Evolutionary conservation across 2,113 vertebrate species (phyloP).

Genomic region (Cinclus mexicanus): DNA sequence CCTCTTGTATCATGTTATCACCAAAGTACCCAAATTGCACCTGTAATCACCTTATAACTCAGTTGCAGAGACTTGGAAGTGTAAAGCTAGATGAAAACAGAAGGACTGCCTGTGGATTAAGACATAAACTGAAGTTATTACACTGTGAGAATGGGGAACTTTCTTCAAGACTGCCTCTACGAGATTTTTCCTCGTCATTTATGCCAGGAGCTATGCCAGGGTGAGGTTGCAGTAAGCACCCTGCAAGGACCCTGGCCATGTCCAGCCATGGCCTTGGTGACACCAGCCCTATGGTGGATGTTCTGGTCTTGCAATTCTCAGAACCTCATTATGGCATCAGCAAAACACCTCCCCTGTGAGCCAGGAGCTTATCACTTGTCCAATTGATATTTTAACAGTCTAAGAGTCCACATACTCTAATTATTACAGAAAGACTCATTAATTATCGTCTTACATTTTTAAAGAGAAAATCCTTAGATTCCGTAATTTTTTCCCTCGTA

Average conservation of each 20-base stretch:
- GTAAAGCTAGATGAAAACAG: not conserved
- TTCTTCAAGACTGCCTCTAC: not conserved
- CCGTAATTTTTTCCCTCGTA: not conserved
- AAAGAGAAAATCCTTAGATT: not conserved
- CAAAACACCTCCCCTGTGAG: not conserved
- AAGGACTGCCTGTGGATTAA: not conserved
- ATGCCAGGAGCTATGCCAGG: not conserved
- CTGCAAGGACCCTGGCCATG: accelerated
- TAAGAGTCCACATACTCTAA: not conserved
- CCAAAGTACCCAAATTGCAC: not conserved
- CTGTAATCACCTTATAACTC: not conserved
- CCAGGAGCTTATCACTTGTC: not conserved
- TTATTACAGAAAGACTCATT: not conserved
- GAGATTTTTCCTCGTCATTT: not conserved
- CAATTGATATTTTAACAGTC: not conserved
- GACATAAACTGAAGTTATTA: not conserved
- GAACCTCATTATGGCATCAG: not conserved
- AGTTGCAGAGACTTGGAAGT: not conserved
- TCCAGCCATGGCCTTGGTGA: not conserved
- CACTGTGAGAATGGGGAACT: accelerated
- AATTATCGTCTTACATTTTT: not conserved
- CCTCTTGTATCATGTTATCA: not conserved
- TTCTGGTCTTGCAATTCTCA: not conserved
- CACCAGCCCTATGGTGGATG: accelerated
- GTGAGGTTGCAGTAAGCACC: not conserved